A percentile compares a stretch with the other conserved stretches of the same genome.
Conservation (phyloP, 1,140 invertebrate genomes). For the Chelonus insularis region DNA sequence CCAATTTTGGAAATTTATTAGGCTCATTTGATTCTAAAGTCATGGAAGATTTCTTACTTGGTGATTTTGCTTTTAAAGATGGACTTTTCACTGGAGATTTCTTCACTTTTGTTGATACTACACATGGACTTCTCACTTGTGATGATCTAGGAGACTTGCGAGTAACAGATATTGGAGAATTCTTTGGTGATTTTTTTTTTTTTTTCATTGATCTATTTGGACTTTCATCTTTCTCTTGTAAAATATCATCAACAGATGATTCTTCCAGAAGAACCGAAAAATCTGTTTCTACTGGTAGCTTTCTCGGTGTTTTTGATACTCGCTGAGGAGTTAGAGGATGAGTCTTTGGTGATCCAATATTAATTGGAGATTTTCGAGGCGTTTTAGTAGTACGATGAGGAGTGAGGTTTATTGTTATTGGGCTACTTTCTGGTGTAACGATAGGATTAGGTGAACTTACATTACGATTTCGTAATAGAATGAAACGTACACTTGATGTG, state of each 20-base stretch:
- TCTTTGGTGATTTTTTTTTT: not conserved
- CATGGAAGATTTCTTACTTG: not conserved
- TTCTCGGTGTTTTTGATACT: conserved; percentile 36
- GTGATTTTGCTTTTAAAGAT: not conserved
- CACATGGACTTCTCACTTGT: conserved; percentile 11
- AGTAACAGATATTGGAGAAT: not conserved
- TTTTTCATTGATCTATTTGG: not conserved
- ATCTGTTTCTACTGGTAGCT: conserved; percentile 30
- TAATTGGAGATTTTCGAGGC: conserved; percentile 38
- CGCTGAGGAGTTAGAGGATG: conserved; percentile 27
- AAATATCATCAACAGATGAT: conserved; percentile 23
- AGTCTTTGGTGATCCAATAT: conserved; percentile 40
- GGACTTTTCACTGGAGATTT: not conserved
- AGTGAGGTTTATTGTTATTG: conserved; percentile 32
- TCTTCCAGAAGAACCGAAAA: conserved; percentile 33
- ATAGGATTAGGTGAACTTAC: not conserved
- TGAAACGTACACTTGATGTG: not conserved
- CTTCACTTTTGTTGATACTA: conserved; percentile 1
- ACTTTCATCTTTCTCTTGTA: not conserved
- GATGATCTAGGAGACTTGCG: not conserved
- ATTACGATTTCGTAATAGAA: conserved; percentile 1
- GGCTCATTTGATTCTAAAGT: not conserved
- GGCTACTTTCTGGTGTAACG: conserved; percentile 41
- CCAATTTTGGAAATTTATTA: not conserved
- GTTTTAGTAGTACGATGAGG: conserved; percentile 41